phyloP scores from a whole-genome alignment of 2,113 vertebrate genomes.

The Tachysurus vachellii region DNA sequence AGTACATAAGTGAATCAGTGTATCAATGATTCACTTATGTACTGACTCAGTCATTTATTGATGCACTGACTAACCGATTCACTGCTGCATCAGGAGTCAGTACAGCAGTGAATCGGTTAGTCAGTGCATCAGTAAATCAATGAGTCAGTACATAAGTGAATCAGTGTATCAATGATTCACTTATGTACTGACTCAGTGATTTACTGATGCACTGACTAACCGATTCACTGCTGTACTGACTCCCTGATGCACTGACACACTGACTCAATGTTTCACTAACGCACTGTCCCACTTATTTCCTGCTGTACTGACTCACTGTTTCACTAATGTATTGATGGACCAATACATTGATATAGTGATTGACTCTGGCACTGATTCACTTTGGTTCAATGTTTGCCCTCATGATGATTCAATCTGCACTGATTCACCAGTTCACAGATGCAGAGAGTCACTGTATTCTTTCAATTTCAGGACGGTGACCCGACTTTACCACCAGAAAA shows the following conservation, averaged over 20 bases:
- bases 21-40: background rate
- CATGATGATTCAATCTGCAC: background rate
- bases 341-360: background rate
- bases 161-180: background rate
- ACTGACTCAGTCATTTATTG: background rate
- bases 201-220: background rate
- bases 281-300: background rate
- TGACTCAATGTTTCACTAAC: background rate
- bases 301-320: background rate
- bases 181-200: background rate
- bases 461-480: slow-evolving; percentile 85
- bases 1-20: no score
- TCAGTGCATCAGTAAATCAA: no score
- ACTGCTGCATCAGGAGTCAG: no score
- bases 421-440: background rate
- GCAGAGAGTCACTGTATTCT: background rate
- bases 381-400: background rate
- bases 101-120: no score
- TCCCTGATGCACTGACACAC: background rate
- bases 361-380: background rate
- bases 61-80: background rate
- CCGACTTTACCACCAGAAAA: slow-evolving; percentile 91
- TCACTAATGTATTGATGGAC: background rate
- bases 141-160: no score
- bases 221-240: background rate